Evolutionary conservation across 1,140 invertebrate genomes (phyloP).

Genomic region (Caerostris darwini): DNA sequence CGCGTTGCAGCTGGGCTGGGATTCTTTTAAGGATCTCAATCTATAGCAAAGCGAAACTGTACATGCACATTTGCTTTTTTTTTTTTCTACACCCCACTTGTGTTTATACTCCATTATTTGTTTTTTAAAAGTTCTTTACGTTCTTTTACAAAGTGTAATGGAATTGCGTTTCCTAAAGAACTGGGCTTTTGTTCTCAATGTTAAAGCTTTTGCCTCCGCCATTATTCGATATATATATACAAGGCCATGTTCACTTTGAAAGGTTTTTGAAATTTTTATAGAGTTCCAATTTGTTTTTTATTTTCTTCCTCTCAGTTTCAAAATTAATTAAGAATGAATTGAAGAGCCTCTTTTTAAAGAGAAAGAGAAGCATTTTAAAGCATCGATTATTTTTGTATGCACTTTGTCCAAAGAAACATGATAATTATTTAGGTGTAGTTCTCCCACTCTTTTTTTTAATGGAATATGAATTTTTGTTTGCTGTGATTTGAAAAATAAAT

Average conservation of each 20-base stretch:
- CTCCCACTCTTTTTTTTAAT: too few species aligned
- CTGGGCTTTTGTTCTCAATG: neutral
- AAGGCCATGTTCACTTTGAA: neutral
- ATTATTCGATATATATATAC: neutral
- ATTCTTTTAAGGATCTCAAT: conserved; percentile 50
- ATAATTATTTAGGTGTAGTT: too few species aligned
- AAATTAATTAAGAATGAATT: too few species aligned
- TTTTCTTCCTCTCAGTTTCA: too few species aligned
- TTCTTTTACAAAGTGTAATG: conserved; percentile 40
- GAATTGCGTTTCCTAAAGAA: conserved; percentile 33
- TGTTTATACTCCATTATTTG: neutral
- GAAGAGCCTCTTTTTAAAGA: too few species aligned
- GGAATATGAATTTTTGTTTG: too few species aligned
- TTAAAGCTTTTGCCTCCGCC: neutral
- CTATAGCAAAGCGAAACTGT: neutral
- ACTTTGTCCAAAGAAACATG: too few species aligned
- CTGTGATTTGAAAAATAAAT: too few species aligned
- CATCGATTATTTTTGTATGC: too few species aligned
- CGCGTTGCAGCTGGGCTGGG: conserved; percentile 33
- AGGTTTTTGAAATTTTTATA: neutral
- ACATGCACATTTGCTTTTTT: conserved; percentile 32
- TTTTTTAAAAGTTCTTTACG: neutral
- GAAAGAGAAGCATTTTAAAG: too few species aligned
- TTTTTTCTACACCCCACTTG: neutral
- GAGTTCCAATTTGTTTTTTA: too few species aligned